Evolutionary conservation across 2,888 invertebrate genomes (phyloP).

Genomic region (Antitype chi): DNA sequence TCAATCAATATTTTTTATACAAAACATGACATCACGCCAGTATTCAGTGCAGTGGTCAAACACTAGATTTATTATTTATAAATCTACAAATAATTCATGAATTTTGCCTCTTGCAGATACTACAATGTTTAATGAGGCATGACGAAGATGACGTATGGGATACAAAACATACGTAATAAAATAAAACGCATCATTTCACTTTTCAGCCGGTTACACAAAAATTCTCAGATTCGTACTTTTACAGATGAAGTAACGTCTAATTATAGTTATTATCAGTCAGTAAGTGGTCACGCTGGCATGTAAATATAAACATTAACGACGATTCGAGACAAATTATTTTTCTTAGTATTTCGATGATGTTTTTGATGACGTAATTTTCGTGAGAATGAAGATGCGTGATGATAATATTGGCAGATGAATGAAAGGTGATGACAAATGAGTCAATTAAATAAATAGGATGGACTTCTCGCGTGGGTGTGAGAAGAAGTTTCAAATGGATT

Average conservation of each 20-base stretch:
- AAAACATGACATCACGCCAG: background rate
- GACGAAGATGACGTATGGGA: background rate
- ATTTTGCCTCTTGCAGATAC: background rate
- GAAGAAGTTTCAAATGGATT: background rate
- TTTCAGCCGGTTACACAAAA: background rate
- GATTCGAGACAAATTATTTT: constrained; percentile 4
- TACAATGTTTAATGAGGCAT: background rate
- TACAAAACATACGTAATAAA: background rate
- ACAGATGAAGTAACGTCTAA: constrained; percentile 33
- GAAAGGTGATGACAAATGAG: constrained; percentile 26
- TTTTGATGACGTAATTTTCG: constrained; percentile 32
- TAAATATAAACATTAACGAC: constrained; percentile 36
- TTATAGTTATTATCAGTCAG: constrained; percentile 41
- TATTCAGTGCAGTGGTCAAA: background rate
- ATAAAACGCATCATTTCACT: constrained; percentile 16
- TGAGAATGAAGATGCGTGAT: constrained; percentile 25
- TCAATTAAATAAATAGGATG: constrained; percentile 5
- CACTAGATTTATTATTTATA: background rate
- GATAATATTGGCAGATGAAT: constrained; percentile 37
- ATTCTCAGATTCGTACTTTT: constrained; percentile 3
- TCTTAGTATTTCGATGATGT: constrained; percentile 40
- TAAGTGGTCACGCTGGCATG: constrained; percentile 3
- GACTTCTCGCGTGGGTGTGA: background rate
- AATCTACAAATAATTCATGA: background rate
- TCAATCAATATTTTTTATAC: background rate